phyloP scores from a whole-genome alignment of 53 echinoderm and acorn worm species.

The Arbacia lixula region DNA sequence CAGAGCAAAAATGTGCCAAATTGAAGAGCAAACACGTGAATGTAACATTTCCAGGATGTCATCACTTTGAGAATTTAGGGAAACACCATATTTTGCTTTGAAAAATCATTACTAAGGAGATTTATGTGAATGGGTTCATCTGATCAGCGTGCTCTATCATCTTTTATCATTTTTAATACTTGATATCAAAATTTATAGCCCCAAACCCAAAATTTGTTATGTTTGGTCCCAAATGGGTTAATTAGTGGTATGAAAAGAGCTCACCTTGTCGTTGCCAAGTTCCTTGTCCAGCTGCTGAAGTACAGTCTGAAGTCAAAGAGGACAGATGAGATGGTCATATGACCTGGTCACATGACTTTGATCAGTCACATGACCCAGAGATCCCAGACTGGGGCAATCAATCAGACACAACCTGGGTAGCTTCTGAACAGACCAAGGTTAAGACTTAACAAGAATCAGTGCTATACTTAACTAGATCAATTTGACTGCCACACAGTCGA shows the following conservation, averaged over 20 bases:
- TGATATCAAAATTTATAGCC: no score
- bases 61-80: no score
- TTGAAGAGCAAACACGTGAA: no score
- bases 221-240: no score
- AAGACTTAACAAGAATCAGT: neutral
- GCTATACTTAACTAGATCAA: neutral
- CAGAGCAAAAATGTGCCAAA: no score
- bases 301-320: conserved; percentile 68
- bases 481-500: neutral
- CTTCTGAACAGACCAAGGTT: neutral
- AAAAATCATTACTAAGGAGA: no score
- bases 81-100: no score
- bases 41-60: no score
- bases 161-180: no score
- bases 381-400: neutral
- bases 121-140: no score
- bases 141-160: no score
- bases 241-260: neutral
- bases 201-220: no score
- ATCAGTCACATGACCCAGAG: conserved; percentile 16
- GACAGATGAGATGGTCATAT: conserved; percentile 40
- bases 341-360: neutral
- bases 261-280: conserved; percentile 67
- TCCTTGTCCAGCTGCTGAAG: conserved; percentile 83
- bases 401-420: conserved; percentile 26